Base-by-base conservation (phyloP, 2,797 vertebrate genomes). In the Myotis vivesi region DNA sequence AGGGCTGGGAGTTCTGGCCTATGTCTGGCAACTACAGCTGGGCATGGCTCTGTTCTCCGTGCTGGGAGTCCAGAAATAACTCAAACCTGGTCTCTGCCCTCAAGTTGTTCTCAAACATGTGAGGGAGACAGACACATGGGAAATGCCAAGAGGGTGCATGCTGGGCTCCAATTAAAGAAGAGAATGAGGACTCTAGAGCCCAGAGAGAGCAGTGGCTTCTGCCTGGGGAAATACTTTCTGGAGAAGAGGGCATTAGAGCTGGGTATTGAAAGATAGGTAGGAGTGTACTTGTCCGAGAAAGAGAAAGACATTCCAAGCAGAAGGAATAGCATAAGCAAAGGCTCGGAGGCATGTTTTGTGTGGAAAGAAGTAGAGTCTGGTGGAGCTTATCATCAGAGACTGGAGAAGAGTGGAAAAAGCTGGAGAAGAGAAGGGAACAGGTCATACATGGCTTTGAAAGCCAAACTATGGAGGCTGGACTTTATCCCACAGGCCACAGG, bases 21-120 rank as follows among this genome's bases (percentile, higher is more conserved):
- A 7, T 17, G 33, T 62, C 88, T 89, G 57, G 59, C 71, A 96
- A 77, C 55, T 51, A 73, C 68, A 72, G 59, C 57, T 66, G 62
- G 69, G 22, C 44, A 82, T 30, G 55, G 41, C 75, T 88, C 86
- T 89, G 22, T 66, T 88, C 33, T 76, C 59, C 28, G 53, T 62
- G 41, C 51, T 38, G 28, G 66, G 64, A 87, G 94, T 91, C 81
- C 84, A 95, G 82, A 96, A 92, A 85, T 89, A 95, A 91, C 83
- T 91, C 89, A 92, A 28, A 76, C 80, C 87, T 75, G 28, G 57
- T 68, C 64, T 92, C 11, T 92, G 77, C 33, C 59, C 68, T 91
- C 66, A 73, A 57, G 62, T 77, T 87, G 76, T 68, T 84, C 59
- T 64, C 49, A 68, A 87, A 72, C n/a, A 44, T 11, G 25, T 36